Base-by-base conservation (phyloP, 92 coral and sea anemone species). In the Blastomussa wellsi region DNA sequence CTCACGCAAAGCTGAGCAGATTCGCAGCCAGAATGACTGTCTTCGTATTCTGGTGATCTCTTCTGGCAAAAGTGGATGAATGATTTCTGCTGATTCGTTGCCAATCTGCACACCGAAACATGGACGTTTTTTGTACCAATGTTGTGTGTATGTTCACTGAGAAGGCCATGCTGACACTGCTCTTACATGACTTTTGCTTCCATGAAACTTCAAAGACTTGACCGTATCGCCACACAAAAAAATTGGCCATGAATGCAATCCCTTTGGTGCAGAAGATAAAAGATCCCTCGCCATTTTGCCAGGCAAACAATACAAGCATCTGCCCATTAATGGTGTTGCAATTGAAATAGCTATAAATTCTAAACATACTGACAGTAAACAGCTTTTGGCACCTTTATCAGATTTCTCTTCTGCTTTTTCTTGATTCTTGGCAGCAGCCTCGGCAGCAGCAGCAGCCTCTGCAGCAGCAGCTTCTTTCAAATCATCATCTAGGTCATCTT, bases 401-500 rank as follows among this genome's bases (percentile, higher is more conserved):
- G 90, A 39, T 42, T 80, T 88, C 17, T 82, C 92, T 60, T 88
- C 91, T 8, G 52, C 84, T 39, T 81, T 89, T 55, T 91, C 90
- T 80, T 78, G 68, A 31, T 77, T 82, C 85, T 85, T 77, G 17
- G 84, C 82, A 62, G 76, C 87, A 32, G 79, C 75, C 28, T 70
- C 75, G 0, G 75, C 75, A 70, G 75, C 52, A 31, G 88, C 88
- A 4, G 44, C 77, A 37, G 67, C 92, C 16, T 44, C 85, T 9
- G 91, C 95, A n/a, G 90, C 89, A 39, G 93, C 97, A 17, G 91
- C 93, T 74, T 92, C 95, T 62, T 88, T 96, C 81, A 96, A 79
- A 59, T 96, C 99, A 32, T 96, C 99, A 86, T 94, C 99, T 36
- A 96, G 79, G 74, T 96, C 99, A 91, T 96, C 99, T 77, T 96